These are phyloP conservation scores for Vespertilio murinus DNA, from an alignment of 2,797 vertebrate species.

Conservation along the genomic window DNA sequence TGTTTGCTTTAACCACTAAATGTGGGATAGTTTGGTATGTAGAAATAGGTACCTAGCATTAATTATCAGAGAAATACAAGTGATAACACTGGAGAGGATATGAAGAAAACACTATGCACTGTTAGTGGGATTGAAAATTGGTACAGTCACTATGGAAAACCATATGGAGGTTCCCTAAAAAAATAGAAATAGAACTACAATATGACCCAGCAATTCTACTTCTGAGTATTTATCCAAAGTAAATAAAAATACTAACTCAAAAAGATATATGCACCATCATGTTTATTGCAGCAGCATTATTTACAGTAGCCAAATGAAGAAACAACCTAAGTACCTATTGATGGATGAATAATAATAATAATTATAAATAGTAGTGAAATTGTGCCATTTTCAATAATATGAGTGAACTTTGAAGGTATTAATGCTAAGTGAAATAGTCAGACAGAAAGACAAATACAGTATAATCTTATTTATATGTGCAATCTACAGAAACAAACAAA, in stretches of 20 bases:
- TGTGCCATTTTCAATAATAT: background rate
- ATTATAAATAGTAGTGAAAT: background rate
- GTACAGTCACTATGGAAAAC: background rate
- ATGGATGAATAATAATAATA: background rate
- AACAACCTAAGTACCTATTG: background rate
- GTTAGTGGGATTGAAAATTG: background rate
- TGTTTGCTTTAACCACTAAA: background rate
- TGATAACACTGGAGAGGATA: background rate
- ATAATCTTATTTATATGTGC: background rate
- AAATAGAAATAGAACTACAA: background rate
- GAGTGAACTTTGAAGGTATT: background rate
- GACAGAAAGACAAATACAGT: background rate
- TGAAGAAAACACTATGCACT: background rate
- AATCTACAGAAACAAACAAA: background rate
- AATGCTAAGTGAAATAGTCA: background rate
- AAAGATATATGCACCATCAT: background rate
- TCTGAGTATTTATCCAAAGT: background rate
- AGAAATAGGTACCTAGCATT: background rate
- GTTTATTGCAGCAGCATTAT: background rate
- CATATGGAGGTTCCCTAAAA: background rate
- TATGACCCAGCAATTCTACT: background rate
- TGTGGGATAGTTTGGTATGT: background rate
- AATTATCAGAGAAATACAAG: background rate
- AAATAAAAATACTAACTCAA: background rate
- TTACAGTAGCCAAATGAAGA: background rate